phyloP scores from a whole-genome alignment of 2,888 invertebrate species.

The Ectropis crepuscularia region DNA sequence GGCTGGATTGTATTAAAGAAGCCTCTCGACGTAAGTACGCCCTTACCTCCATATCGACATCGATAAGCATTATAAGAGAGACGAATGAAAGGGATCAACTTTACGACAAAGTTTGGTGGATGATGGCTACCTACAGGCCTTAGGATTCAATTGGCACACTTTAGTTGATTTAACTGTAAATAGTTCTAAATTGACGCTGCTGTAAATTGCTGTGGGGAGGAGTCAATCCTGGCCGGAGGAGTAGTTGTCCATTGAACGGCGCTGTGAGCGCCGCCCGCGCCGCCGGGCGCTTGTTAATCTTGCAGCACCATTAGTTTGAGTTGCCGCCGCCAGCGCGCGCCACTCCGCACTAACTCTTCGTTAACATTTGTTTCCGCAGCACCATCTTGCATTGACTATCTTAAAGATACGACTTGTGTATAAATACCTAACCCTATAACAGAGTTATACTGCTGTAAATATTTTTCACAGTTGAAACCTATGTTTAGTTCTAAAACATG shows the following conservation, averaged over 20 bases:
- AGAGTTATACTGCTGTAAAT: constrained; percentile 83
- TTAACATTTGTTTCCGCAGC: constrained; percentile 84
- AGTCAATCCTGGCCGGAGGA: constrained; percentile 83
- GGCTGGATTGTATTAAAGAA: constrained; percentile 98
- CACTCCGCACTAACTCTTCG: constrained; percentile 81
- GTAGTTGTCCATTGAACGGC: constrained; percentile 81
- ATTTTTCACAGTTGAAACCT: constrained; percentile 81
- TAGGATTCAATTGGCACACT: constrained; percentile 85
- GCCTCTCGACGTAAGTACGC: constrained; percentile 96
- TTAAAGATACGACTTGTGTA: constrained; percentile 81
- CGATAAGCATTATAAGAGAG: constrained; percentile 64
- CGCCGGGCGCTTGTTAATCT: constrained; percentile 86
- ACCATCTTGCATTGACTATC: constrained; percentile 84
- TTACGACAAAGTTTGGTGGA: constrained; percentile 81
- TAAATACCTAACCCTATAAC: constrained; percentile 75
- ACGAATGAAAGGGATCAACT: constrained; percentile 81
- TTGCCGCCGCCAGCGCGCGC: constrained; percentile 85
- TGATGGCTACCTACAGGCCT: constrained; percentile 84
- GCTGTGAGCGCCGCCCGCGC: constrained; percentile 54
- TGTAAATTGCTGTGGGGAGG: constrained; percentile 81
- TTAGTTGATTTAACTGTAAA: constrained; percentile 81
- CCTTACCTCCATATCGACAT: constrained; percentile 46
- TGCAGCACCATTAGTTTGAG: constrained; percentile 90
- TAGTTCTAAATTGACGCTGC: constrained; percentile 83
- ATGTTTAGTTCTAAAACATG: constrained; percentile 86